Evolutionary conservation across 2,888 invertebrate species (phyloP), one percentile per base, ranked within the genome.

Genomic region (Cephus sareptanus): DNA sequence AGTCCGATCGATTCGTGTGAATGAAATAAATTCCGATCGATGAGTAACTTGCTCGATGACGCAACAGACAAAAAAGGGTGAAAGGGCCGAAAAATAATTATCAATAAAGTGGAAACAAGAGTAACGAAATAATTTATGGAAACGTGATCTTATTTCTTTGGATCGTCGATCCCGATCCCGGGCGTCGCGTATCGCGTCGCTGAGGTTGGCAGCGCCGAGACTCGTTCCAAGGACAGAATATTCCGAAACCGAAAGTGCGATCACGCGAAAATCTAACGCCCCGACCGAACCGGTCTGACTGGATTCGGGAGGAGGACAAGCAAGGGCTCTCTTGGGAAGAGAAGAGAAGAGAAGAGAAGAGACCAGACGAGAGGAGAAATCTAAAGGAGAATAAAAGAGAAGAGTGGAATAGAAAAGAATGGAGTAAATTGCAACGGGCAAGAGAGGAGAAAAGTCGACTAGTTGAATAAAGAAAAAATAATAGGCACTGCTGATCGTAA

Each of bases 251-350:
- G 91, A 91, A 91, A 91, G 91, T 91, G 91, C 91, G 91, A 91
- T 90, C 91, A 91, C 90, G 91, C 91, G 91, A 91, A 91, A 91
- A 91, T 91, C 91, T 91, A 91, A 91, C 91, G 90, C 90, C 91
- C 87, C 89, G 87, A 23, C 86, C 89, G 87, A 91, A 91, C 91
- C 91, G 91, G 91, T 91, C 90, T 89, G 89, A 91, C 91, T 88
- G 91, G 91, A 91, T 91, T 89, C 88, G 87, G 87, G 85, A 83
- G 40, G 40, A 56, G 40, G 40, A 56, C 40, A 56, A 56, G 40
- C 40, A 56, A 56, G 40, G 40, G 40, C 9, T 56, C 40, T 56
- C 40, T 56, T 15, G 40, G 15, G 0, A 56, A 56, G 40, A 56
- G 40, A 56, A 56, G 40, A 40, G 40, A 40, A 40, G 40, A 40